These are phyloP conservation scores for Ophioderma brevispina DNA, from an alignment of 35 echinoderm and acorn worm genomes.

Conservation along the genomic window DNA sequence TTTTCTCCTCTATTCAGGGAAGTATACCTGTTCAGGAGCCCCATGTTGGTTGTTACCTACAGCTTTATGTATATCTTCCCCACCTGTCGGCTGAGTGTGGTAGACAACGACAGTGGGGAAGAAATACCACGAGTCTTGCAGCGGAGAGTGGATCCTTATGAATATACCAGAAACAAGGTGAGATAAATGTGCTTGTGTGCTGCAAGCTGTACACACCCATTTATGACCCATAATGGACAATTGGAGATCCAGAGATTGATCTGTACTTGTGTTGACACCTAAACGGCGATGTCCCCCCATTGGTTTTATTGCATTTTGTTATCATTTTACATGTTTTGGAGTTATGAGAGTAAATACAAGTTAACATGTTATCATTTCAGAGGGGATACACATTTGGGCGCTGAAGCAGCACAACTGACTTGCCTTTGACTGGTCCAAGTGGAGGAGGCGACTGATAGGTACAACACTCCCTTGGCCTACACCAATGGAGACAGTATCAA, in stretches of 20 bases:
- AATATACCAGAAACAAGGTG: slow-evolving; percentile 96
- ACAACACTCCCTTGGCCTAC: slow-evolving; percentile 72
- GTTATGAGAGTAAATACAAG: not conserved
- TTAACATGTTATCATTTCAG: slow-evolving; percentile 49
- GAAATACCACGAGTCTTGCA: slow-evolving; percentile 98
- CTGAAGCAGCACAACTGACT: slow-evolving; percentile 84
- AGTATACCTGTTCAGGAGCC: slow-evolving; percentile 84
- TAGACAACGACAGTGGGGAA: slow-evolving; percentile 97
- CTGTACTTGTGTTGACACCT: no score
- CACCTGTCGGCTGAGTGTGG: slow-evolving; percentile 95
- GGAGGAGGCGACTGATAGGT: slow-evolving; percentile 97
- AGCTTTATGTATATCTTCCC: slow-evolving; percentile 90
- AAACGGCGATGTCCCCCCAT: no score
- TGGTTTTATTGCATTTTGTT: no score
- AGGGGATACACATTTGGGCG: slow-evolving; percentile 94
- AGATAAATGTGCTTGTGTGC: not conserved
- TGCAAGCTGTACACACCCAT: no score
- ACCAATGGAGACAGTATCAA: slow-evolving; percentile 82
- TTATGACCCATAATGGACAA: no score
- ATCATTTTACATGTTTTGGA: no score
- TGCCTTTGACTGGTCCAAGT: slow-evolving; percentile 81
- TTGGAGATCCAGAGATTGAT: no score
- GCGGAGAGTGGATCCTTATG: slow-evolving; percentile 80
- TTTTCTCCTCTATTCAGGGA: no score
- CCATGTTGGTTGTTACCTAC: slow-evolving; percentile 91